Percentiles rank a stretch among this genome's conserved stretches.
Conservation (phyloP, 2,888 invertebrate genomes). For the Papilio elwesi region DNA sequence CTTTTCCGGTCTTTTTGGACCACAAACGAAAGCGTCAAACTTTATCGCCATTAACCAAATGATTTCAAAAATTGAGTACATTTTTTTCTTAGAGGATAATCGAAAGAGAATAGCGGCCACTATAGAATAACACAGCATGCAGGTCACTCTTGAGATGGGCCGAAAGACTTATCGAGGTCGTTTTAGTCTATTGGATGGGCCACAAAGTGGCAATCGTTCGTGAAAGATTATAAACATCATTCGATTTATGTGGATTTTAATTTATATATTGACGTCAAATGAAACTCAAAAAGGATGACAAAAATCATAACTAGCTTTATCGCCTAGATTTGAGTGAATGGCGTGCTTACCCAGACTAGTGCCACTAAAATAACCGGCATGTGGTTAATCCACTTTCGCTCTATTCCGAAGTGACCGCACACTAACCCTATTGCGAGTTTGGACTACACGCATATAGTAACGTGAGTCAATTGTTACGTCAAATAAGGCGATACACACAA, state of each 20-base stretch:
- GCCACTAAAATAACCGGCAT: conserved; percentile 52
- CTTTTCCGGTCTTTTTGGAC: too few species aligned
- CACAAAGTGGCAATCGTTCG: neutral
- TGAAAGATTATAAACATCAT: neutral
- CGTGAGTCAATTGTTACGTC: conserved; percentile 45
- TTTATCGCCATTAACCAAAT: too few species aligned
- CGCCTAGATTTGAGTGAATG: conserved; percentile 47
- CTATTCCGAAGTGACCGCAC: conserved; percentile 54
- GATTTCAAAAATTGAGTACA: neutral
- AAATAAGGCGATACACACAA: conserved; percentile 42
- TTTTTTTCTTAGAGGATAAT: neutral
- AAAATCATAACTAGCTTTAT: conserved; percentile 38
- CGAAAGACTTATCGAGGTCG: neutral
- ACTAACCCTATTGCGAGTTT: conserved; percentile 51
- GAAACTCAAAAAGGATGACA: neutral
- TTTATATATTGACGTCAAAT: neutral
- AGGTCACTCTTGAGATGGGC: neutral
- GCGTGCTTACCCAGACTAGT: conserved; percentile 41
- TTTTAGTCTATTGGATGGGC: neutral
- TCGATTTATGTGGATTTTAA: neutral
- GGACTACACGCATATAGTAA: conserved; percentile 47
- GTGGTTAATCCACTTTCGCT: conserved; percentile 72
- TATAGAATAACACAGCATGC: neutral
- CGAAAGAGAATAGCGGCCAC: neutral
- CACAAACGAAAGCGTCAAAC: too few species aligned